Base-by-base conservation (phyloP, 2,113 vertebrate genomes). In the Dipodomys stephensi region DNA sequence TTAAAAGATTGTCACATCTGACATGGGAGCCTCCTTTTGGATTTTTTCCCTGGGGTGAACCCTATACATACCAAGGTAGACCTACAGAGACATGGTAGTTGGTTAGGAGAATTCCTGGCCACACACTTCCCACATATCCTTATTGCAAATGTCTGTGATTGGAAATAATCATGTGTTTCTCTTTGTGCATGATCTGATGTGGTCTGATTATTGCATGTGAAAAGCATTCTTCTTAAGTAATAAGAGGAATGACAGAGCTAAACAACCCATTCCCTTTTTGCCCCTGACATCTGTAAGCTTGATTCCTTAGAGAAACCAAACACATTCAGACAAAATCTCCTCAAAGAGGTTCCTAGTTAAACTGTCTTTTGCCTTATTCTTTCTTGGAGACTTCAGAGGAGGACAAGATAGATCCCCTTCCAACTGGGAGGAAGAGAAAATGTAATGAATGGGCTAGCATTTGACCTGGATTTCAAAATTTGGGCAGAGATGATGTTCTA, bases 261-360 rank as follows among this genome's bases (percentile, higher is more conserved):
- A 46, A 35, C 35, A 73, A 79, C 28, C 9, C 9, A 6, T 62
- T 16, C 15, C 53, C 11, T 72, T 79, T 92, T 7, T 53, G 1
- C 49, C 23, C 13, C 62, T 73, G 39, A 69, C 25, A 3, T 87
- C 30, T 71, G 4, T 44, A 78, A 60, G 67, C 32, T 15, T 11
- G 30, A 49, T 27, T 92, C 78, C 30, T 87, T 87, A 30, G 78
- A 83, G 68, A 90, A 83, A 53, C 23, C 88, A 88, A 87, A 69
- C 39, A 90, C 78, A 69, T 30, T 7, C 28, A 64, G 87, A 93
- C 30, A 74, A 32, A 32, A 44, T 73, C 39, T 30, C 57, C 5
- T 69, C 64, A 57, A 73, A 88, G 88, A 88, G 25, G 7, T 20
- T 46, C 74, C 53, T 3, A 19, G 49, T 32, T 74, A 25, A 69